Conservation (phyloP, 2,888 invertebrate genomes). For the Agapostemon virescens region DNA sequence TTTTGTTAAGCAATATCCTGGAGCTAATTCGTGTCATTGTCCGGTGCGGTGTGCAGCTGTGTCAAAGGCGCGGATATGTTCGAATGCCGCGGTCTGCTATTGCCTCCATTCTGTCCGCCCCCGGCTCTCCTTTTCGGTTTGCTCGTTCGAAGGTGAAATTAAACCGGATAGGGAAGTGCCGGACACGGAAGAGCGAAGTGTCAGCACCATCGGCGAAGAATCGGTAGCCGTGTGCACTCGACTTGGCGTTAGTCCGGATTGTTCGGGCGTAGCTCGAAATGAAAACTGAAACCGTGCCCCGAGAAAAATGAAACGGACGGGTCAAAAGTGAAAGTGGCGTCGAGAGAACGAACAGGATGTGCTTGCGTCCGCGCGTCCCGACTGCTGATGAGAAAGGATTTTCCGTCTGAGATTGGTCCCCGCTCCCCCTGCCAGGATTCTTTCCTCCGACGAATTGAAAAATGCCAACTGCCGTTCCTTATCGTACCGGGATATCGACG, state of each 20-base stretch:
- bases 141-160: constrained; percentile 62
- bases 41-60: neutral
- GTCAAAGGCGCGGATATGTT: neutral
- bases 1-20: neutral
- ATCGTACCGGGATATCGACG: neutral
- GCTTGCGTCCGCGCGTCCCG: constrained; percentile 16
- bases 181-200: constrained; percentile 58
- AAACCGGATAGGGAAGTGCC: constrained; percentile 61
- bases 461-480: neutral
- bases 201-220: constrained; percentile 49
- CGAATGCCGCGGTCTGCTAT: neutral
- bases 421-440: neutral
- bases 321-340: constrained; percentile 22
- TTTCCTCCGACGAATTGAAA: neutral
- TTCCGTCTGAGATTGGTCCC: neutral
- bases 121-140: constrained; percentile 4
- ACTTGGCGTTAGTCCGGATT: constrained; percentile 46
- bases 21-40: neutral
- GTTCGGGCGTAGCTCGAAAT: constrained; percentile 34
- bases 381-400: constrained; percentile 21
- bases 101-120: neutral
- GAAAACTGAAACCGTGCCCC: constrained; percentile 3
- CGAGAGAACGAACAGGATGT: neutral
- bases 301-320: constrained; percentile 35
- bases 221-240: constrained; percentile 41